Conservation (phyloP, 2,888 invertebrate species). For the Nemotelus pantherinus region DNA sequence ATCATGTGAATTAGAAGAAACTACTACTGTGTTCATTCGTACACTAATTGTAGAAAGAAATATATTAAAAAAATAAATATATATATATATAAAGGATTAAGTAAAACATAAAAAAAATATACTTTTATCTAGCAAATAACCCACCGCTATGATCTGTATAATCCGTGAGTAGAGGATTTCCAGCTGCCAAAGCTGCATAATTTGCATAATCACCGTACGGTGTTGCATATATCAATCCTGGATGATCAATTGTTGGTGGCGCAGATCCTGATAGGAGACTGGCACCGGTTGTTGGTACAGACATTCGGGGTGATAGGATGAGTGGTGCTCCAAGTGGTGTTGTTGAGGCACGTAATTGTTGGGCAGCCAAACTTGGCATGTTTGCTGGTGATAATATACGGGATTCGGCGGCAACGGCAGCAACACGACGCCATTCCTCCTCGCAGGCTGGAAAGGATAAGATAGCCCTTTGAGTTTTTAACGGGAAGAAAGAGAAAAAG, state of each 20-base stretch:
- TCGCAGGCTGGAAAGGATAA: conserved; percentile 73
- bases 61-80: conserved; percentile 28
- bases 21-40: conserved; percentile 4
- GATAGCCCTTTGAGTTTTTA: conserved; percentile 35
- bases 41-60: conserved; percentile 32
- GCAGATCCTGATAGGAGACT: conserved; percentile 69
- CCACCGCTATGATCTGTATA: conserved; percentile 97
- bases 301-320: conserved; percentile 90
- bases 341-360: conserved; percentile 72
- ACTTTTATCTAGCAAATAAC: conserved; percentile 74
- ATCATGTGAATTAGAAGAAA: conserved; percentile 1
- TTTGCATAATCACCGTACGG: conserved; percentile 90
- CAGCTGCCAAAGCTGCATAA: conserved; percentile 83
- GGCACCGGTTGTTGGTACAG: conserved; percentile 79
- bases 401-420: conserved; percentile 82
- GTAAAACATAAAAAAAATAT: conserved; percentile 47
- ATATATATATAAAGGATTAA: conserved; percentile 45
- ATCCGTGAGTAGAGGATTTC: conserved; percentile 83
- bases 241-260: conserved; percentile 75
- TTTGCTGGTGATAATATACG: conserved; percentile 72
- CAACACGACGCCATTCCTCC: conserved; percentile 86
- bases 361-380: conserved; percentile 72
- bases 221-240: conserved; percentile 80
- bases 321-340: conserved; percentile 89
- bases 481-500: conserved; percentile 31